Evolutionary conservation across 2,888 invertebrate species (phyloP).

Genomic region (Cylloceria caligata): DNA sequence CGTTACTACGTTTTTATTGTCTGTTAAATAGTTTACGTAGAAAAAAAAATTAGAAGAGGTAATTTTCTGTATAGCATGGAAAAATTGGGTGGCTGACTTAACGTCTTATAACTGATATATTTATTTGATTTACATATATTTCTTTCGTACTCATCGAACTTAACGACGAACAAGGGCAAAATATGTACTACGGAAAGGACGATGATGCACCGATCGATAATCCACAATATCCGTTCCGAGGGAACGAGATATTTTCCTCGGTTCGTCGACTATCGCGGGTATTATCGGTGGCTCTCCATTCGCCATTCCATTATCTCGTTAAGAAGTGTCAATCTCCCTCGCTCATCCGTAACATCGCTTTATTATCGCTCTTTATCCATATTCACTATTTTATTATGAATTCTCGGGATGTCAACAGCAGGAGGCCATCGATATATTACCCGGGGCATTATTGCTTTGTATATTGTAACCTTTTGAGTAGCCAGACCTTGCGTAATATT

Average conservation of each 20-base stretch:
- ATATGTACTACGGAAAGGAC: background rate
- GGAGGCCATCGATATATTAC: constrained; percentile 49
- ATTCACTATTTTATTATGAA: constrained; percentile 21
- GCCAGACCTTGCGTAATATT: background rate
- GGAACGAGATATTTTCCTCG: constrained; percentile 59
- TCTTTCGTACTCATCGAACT: too few species aligned
- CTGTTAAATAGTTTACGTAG: too few species aligned
- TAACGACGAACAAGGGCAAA: background rate
- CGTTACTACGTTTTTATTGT: too few species aligned
- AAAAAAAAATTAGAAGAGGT: too few species aligned
- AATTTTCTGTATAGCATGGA: too few species aligned
- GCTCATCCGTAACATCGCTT: background rate
- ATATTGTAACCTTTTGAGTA: constrained; percentile 26
- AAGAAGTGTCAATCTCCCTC: constrained; percentile 38
- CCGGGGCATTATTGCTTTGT: constrained; percentile 51
- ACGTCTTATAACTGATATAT: too few species aligned
- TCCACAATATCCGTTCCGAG: constrained; percentile 60
- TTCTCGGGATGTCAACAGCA: background rate
- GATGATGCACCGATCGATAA: constrained; percentile 45
- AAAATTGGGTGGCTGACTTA: too few species aligned
- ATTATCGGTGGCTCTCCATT: constrained; percentile 61
- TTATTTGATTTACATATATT: too few species aligned
- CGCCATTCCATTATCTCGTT: constrained; percentile 60
- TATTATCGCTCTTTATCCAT: constrained; percentile 25
- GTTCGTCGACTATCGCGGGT: constrained; percentile 61